These are phyloP conservation scores for Sisyra nigra DNA, from an alignment of 2,888 invertebrate genomes.

Conservation along the genomic window DNA sequence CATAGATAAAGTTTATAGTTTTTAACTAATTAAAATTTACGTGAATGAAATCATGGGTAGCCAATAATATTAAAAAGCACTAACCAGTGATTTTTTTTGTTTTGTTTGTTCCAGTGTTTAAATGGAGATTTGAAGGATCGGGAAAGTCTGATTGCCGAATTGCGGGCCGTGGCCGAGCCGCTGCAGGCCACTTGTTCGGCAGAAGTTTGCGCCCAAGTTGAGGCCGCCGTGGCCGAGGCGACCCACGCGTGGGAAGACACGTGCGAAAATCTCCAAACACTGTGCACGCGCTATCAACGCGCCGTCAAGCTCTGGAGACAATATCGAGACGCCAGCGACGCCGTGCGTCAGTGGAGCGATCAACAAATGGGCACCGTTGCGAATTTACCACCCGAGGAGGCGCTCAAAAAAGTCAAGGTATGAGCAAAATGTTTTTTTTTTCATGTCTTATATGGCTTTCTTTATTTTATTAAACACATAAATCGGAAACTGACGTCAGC, in stretches of 20 bases:
- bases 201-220: slow-evolving; percentile 53
- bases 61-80: no score
- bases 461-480: background rate
- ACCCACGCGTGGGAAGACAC: slow-evolving; percentile 67
- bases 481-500: background rate
- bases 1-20: no score
- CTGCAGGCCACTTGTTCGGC: slow-evolving; percentile 52
- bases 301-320: slow-evolving; percentile 69
- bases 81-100: no score
- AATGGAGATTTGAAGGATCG: slow-evolving; percentile 60
- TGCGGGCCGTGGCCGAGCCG: slow-evolving; percentile 54
- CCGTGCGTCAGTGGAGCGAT: slow-evolving; percentile 60
- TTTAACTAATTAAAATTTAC: no score
- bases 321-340: slow-evolving; percentile 62
- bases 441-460: background rate
- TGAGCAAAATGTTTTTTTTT: slow-evolving; percentile 19
- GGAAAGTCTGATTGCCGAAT: slow-evolving; percentile 54
- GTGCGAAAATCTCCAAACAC: slow-evolving; percentile 55
- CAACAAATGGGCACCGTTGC: slow-evolving; percentile 56
- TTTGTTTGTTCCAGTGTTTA: slow-evolving; percentile 46
- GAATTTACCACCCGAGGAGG: slow-evolving; percentile 53
- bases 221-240: slow-evolving; percentile 61
- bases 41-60: no score
- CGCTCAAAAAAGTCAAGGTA: slow-evolving; percentile 57
- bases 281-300: slow-evolving; percentile 62